Percentiles rank a stretch among this genome's conserved stretches.
Conservation (phyloP, 37 sponge, comb jelly and placozoan genomes). For the Spongilla lacustris region DNA sequence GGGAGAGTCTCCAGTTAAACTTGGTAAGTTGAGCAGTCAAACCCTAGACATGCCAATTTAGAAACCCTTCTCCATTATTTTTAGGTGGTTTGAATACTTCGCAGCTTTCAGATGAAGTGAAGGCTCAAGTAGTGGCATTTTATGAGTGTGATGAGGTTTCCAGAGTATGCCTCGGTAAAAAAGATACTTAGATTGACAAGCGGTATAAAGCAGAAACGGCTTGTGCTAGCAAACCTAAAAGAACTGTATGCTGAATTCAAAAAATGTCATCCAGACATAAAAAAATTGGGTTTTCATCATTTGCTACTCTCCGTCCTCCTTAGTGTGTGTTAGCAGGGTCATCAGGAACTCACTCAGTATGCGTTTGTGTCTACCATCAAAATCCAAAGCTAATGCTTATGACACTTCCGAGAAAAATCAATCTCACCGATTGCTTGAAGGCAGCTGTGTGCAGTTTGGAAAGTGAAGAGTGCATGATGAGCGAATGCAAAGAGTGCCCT, state of each 20-base stretch:
- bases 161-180: slow-evolving; percentile 24
- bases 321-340: slow-evolving; percentile 52
- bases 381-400: slow-evolving; percentile 43
- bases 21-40: neutral
- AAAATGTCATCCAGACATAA: slow-evolving; percentile 25
- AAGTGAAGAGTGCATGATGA: slow-evolving; percentile 16
- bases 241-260: slow-evolving; percentile 50
- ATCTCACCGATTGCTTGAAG: slow-evolving; percentile 18
- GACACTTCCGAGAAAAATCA: neutral
- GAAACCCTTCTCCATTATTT: neutral
- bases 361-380: slow-evolving; percentile 22
- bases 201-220: slow-evolving; percentile 37
- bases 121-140: slow-evolving; percentile 18
- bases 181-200: slow-evolving; percentile 23
- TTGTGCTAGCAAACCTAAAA: slow-evolving; percentile 43
- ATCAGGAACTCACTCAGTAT: neutral
- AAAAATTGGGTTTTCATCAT: neutral
- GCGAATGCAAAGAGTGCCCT: slow-evolving; percentile 20
- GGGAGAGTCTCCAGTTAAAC: slow-evolving; percentile 1
- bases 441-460: slow-evolving; percentile 29
- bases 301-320: neutral
- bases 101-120: slow-evolving; percentile 21
- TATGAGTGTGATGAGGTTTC: neutral
- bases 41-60: neutral
- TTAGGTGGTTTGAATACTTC: neutral